These are phyloP conservation scores for Eurosta solidaginis DNA, from an alignment of 1,140 invertebrate species.

Conservation along the genomic window DNA sequence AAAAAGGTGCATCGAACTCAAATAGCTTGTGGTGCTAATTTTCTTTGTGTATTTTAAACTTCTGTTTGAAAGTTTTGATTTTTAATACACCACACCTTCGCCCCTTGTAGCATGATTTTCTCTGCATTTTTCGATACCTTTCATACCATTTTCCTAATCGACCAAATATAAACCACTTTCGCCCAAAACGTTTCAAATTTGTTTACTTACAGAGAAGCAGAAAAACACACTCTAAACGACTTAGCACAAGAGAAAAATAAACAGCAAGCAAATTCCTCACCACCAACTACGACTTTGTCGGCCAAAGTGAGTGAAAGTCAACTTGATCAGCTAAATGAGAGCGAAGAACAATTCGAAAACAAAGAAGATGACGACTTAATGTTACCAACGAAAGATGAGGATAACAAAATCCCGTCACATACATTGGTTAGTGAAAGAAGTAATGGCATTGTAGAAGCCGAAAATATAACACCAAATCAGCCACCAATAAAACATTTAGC, in stretches of 20 bases:
- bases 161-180: not conserved
- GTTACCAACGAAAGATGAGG: not conserved
- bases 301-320: not conserved
- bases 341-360: not conserved
- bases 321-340: not conserved
- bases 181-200: not conserved
- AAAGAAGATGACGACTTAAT: not conserved
- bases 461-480: not conserved
- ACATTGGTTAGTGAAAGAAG: not conserved
- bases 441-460: not conserved
- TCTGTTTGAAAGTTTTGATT: not conserved
- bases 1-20: too few relatives aligned
- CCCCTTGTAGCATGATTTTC: not conserved
- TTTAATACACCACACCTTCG: not conserved
- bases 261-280: not conserved
- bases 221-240: conserved; percentile 74
- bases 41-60: too few relatives aligned
- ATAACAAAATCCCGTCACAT: not conserved
- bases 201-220: conserved; percentile 61
- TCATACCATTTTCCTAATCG: not conserved
- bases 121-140: not conserved
- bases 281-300: not conserved
- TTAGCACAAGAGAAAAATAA: conserved; percentile 45
- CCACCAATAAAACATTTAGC: conserved; percentile 61
- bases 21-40: too few relatives aligned